Evolutionary conservation across 2,113 vertebrate species (phyloP), one percentile per base, ranked within the genome.

Genomic region (Dendrocopos noguchii): DNA sequence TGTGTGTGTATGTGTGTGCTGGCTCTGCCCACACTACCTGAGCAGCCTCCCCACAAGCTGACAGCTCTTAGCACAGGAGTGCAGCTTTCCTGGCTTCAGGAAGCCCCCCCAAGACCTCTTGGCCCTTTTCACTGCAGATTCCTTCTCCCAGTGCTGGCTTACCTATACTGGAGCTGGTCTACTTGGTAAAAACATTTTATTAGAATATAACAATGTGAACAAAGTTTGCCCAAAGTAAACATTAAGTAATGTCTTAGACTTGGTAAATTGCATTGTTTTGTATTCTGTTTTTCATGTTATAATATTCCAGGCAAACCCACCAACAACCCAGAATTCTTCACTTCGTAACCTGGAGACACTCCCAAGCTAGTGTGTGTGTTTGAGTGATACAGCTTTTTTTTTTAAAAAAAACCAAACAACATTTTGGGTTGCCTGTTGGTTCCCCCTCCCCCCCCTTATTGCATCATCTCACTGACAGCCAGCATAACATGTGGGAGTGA

Each of bases 401-500:
- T 53, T 74, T 73, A 34, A 29, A 15, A 20, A 65, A 14, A 18
- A 7, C 46, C 10, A 50, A 50, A 22, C 12, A 22, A 25, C 22
- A 52, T 52, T 39, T 57, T 76, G 29, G 0, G 7, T 64, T 78
- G 8, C 59, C 42, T 44, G 15, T 44, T 44, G 10, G 39, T 39
- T 39, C 39, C 15, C 15, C 42, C 42, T 12, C 42, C 13, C 5
- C 6, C 8, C 15, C 5, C 17, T 19, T 0, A 0, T 28, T 57
- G 63, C 64, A 44, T 89, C 55, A 50, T 53, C 63, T 87, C 19
- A 16, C 4, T 76, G 34, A 52, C 27, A 63, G 27, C 24, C 28
- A 66, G 21, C n/a, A 31, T 65, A 68, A 59, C 34, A 50, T 0
- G 0, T 80, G 47, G 55, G n/a, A 68, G 42, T 75, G 36, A 68